phyloP scores from a whole-genome alignment of 2,888 invertebrate species.

The Spodoptera picta region DNA sequence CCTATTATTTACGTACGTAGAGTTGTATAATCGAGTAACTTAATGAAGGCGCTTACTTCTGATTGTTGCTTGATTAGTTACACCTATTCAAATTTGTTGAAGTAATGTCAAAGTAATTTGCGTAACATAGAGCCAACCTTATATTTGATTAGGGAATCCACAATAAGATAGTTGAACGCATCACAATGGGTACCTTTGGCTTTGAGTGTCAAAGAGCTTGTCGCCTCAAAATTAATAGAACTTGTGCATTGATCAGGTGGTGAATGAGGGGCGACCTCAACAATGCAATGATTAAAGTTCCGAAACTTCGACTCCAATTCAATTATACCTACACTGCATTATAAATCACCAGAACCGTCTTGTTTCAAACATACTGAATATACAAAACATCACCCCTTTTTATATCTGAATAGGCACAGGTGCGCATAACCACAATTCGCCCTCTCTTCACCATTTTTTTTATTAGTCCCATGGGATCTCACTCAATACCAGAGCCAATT shows the following conservation, averaged over 20 bases:
- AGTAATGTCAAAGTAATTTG: constrained; percentile 57
- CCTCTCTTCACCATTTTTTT: no score
- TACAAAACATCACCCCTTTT: not conserved
- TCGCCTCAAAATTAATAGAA: constrained; percentile 36
- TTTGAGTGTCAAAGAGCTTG: constrained; percentile 27
- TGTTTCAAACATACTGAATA: not conserved
- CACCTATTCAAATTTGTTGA: constrained; percentile 57
- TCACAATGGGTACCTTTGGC: constrained; percentile 32
- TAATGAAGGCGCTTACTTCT: constrained; percentile 55
- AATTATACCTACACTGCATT: constrained; percentile 2
- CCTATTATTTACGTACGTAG: constrained; percentile 17
- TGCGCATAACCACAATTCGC: no score
- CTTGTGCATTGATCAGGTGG: constrained; percentile 30
- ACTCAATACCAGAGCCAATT: no score
- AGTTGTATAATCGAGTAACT: constrained; percentile 57
- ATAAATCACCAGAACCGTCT: constrained; percentile 1
- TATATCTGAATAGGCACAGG: no score
- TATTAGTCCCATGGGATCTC: no score
- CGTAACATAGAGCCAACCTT: constrained; percentile 32
- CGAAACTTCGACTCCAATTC: constrained; percentile 15
- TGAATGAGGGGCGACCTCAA: constrained; percentile 12
- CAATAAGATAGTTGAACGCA: constrained; percentile 33
- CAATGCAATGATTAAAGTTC: constrained; percentile 25
- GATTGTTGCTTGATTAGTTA: constrained; percentile 64
- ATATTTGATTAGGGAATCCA: constrained; percentile 39